Evolutionary conservation across 2,888 invertebrate genomes (phyloP), one percentile per base, ranked within the genome.

Genomic region (Charanyca ferruginea): DNA sequence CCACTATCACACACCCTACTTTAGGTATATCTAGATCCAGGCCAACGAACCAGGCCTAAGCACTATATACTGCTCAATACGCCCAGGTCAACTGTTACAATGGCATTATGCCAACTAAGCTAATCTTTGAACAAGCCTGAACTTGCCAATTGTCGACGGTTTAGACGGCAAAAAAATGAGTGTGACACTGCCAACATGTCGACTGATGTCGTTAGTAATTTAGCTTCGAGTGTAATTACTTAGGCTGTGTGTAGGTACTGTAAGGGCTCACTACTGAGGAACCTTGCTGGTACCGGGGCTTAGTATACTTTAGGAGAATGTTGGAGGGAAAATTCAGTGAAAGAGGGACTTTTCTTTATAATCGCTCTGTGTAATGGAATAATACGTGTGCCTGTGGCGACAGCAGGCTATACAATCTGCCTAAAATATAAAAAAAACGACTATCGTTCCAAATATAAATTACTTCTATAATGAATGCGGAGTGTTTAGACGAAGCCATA

Each of bases 81-180:
- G 76, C 63, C 73, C 80, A 83, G 83, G 85, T 85, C 83, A 84
- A 81, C 76, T 72, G 80, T 79, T 77, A 81, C 57, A 74, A 64
- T 87, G 89, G 90, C 89, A 79, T 79, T 57, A 74, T 85, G 90
- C 89, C 90, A 90, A 85, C 84, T 83, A 80, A 85, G 85, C 86
- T 88, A 85, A 89, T 86, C 86, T 86, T 84, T 76, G 80, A 69
- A 83, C 79, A 81, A 77, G 77, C 79, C 71, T 38, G 76, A 69
- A 83, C 83, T 86, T 80, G 87, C 88, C 89, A 87, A 89, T 89
- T 86, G 86, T 75, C 83, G 76, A 79, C 78, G 74, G 68, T 66
- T 78, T 71, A 75, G 74, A 73, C 65, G 59, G 69, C 41, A 58
- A 81, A 75, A 72, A 78, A 80, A 68, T 70, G 9, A 70, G 47